Base-by-base conservation (phyloP, 2,888 invertebrate genomes). In the Brachylomia viminalis region DNA sequence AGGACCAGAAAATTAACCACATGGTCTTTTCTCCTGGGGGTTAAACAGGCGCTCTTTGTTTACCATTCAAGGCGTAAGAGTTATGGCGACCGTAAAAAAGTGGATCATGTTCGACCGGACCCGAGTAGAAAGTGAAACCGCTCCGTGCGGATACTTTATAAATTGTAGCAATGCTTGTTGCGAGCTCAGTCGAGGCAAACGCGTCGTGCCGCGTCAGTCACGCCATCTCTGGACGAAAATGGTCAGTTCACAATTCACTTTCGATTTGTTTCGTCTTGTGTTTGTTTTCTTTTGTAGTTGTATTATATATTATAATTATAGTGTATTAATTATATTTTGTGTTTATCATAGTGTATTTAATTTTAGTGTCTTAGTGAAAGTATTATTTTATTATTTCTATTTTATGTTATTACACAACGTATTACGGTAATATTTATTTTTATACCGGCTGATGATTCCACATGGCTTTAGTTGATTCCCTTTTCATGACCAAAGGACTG, bases 81-180 rank as follows among this genome's bases (percentile, higher is more conserved):
- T 88, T 88, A 90, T 90, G 90, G 89, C 89, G 82, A 84, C 90
- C 90, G 90, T 93, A 92, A 94, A 95, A 94, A 96, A 95, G 95
- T 95, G 92, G 95, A 94, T 93, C 95, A 94, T 88, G 93, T 91
- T 90, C 84, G 92, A 92, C 92, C 92, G 93, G 93, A 92, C 92
- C 84, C 86, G 84, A 90, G 94, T 95, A 95, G 96, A 96, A 96
- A 96, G 96, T 96, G 96, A 96, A 96, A 96, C 94, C 90, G 90
- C 90, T 90, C 89, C 87, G 91, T 91, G 89, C 91, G 92, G 91
- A 92, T 91, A 92, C 92, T 96, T 96, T 96, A 96, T 95, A 96
- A 95, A 94, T 94, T 95, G 95, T 95, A 91, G 93, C 93, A 91
- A 82, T 89, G 75, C 72, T 86, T 86, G 84, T 84, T 85, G 87